phyloP scores from a whole-genome alignment of 2,113 vertebrate genomes.

The Sander vitreus region DNA sequence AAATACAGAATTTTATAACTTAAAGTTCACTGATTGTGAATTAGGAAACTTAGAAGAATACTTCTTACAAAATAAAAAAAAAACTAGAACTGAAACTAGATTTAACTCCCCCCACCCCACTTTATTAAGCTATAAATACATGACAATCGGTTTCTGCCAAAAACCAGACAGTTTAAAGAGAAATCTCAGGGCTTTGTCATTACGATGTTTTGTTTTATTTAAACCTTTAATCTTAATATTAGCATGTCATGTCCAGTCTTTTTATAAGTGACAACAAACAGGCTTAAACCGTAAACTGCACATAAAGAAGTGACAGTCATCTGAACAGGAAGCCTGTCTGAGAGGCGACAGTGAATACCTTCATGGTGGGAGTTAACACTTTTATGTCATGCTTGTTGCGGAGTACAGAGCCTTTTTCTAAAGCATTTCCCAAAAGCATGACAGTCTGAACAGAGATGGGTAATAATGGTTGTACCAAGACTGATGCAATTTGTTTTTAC shows the following conservation, averaged over 20 bases:
- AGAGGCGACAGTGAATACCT: slow-evolving; percentile 24
- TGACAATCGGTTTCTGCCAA: neutral
- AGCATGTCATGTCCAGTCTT: slow-evolving; percentile 5
- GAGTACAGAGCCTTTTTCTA: slow-evolving; percentile 42
- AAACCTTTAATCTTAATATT: slow-evolving; percentile 40
- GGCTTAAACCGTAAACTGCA: slow-evolving; percentile 29
- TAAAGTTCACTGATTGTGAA: neutral
- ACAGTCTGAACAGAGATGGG: slow-evolving; percentile 22
- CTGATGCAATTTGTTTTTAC: slow-evolving; percentile 10
- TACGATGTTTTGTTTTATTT: neutral
- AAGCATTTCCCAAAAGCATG: slow-evolving; percentile 36
- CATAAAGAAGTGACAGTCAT: slow-evolving; percentile 13
- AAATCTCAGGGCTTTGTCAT: neutral
- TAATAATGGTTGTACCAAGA: slow-evolving; percentile 11
- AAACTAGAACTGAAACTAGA: neutral
- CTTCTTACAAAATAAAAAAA: neutral
- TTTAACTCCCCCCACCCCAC: neutral
- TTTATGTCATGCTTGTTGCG: slow-evolving; percentile 58
- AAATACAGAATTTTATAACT: neutral
- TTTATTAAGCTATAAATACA: neutral
- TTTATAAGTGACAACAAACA: slow-evolving; percentile 34
- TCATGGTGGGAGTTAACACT: slow-evolving; percentile 60
- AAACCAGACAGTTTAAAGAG: neutral
- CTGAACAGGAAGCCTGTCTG: slow-evolving; percentile 30
- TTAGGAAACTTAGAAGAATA: too few species aligned